These are phyloP conservation scores for Phthorimaea operculella DNA, from an alignment of 1,140 invertebrate genomes.

Conservation along the genomic window DNA sequence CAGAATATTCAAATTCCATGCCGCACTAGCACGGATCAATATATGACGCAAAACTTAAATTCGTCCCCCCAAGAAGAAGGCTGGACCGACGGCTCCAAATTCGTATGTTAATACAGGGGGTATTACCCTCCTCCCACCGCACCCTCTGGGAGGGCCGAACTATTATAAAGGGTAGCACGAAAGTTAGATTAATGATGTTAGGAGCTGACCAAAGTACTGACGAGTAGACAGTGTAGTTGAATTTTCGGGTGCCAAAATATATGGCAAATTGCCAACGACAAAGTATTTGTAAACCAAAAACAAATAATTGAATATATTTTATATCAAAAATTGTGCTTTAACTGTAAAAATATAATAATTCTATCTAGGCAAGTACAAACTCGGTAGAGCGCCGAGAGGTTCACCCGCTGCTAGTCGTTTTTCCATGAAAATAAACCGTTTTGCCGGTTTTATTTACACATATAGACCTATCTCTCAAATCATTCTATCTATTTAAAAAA, in stretches of 20 bases:
- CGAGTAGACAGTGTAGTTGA: constrained; percentile 16
- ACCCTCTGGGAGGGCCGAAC: constrained; percentile 54
- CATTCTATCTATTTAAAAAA: no score
- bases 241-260: background rate
- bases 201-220: constrained; percentile 56
- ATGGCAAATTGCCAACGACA: background rate
- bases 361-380: no score
- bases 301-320: constrained; percentile 3
- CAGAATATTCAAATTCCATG: no score
- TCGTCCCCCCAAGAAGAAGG: constrained; percentile 56
- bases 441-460: no score
- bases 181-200: constrained; percentile 68
- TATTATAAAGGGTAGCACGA: constrained; percentile 67
- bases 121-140: constrained; percentile 23
- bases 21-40: constrained; percentile 42
- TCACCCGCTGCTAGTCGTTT: no score
- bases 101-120: constrained; percentile 60
- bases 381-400: no score
- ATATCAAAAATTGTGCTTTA: no score
- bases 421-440: no score
- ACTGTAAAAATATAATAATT: no score
- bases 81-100: constrained; percentile 47
- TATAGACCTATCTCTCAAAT: no score
- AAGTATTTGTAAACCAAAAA: background rate
- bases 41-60: constrained; percentile 62